Percentiles rank a stretch among this genome's conserved stretches.
phyloP scores from a whole-genome alignment of 1,140 invertebrate species.

The Bombus affinis region DNA sequence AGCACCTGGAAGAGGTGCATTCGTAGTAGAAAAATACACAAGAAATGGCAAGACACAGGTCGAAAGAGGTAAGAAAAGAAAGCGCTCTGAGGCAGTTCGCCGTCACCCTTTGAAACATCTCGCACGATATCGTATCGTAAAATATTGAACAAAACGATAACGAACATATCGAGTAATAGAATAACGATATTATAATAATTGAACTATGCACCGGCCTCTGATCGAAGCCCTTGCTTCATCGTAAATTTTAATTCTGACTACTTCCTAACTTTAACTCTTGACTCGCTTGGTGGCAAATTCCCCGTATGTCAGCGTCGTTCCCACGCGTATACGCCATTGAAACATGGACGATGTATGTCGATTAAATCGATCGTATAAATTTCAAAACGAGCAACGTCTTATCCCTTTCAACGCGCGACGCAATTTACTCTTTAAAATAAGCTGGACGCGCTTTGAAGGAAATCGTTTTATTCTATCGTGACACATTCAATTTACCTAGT shows the following conservation, averaged over 20 bases:
- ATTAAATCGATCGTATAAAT: conserved; percentile 15
- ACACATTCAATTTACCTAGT: conserved; percentile 44
- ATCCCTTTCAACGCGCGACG: background rate
- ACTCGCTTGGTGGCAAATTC: background rate
- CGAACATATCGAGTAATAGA: too few relatives aligned
- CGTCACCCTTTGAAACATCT: background rate
- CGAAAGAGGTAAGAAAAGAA: too few relatives aligned
- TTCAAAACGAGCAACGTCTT: background rate
- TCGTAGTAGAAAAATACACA: conserved; percentile 18
- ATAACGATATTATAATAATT: too few relatives aligned
- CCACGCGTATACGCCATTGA: background rate
- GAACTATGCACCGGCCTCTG: too few relatives aligned
- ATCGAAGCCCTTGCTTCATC: too few relatives aligned
- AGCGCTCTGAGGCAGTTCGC: background rate
- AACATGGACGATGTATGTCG: background rate
- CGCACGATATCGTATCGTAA: background rate
- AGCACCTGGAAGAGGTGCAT: background rate
- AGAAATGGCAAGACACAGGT: background rate
- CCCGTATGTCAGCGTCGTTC: background rate
- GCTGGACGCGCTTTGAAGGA: conserved; percentile 23
- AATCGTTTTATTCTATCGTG: conserved; percentile 44
- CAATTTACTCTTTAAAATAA: conserved; percentile 38
- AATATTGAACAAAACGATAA: background rate
- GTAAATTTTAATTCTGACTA: too few relatives aligned
- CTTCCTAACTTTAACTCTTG: background rate